Base-by-base conservation (phyloP, 2,888 invertebrate genomes). In the Apodemia zela region DNA sequence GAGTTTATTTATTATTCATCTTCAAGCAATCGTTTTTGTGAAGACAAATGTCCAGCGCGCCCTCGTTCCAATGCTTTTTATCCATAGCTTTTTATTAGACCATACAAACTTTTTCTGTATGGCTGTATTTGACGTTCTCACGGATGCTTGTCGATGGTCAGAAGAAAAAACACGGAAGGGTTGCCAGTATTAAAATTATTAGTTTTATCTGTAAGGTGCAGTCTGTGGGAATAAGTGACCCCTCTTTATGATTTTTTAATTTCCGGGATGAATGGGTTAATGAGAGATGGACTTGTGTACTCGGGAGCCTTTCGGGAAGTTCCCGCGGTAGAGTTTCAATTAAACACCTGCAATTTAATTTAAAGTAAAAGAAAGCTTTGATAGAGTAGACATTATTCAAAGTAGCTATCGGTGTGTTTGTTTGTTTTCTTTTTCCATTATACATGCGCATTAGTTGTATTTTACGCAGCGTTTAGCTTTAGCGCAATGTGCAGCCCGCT, bases 161-260 rank as follows among this genome's bases (percentile, higher is more conserved):
- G 72, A 71, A 75, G 75, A 79, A 87, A 88, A 89, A 89, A 86
- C 81, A 76, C 87, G 89, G 89, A 90, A 90, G 89, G 89, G 89
- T 89, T 90, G 80, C 77, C 79, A 80, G 84, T 80, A 84, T 82
- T 82, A 73, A 87, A 89, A 85, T 84, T 84, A 87, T 82, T 84
- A 85, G 84, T 86, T 87, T 85, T 87, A 86, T 85, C 75, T 78
- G 81, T 86, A 84, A 87, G 86, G 88, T 88, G 85, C 79, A 77
- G 68, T 71, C 73, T 81, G 89, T 90, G 90, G 89, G 89, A 89
- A 90, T 81, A 79, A 85, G 74, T 90, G 89, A 89, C 89, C 90
- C 88, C 84, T 79, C 73, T 74, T 74, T 73, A 72, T 73, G 72
- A 77, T 81, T 85, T 86, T 85, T 89, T 78, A 77, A 82, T 79